These are phyloP conservation scores for Sebastes hubbsi DNA, from an alignment of 2,797 vertebrate genomes.

Conservation along the genomic window DNA sequence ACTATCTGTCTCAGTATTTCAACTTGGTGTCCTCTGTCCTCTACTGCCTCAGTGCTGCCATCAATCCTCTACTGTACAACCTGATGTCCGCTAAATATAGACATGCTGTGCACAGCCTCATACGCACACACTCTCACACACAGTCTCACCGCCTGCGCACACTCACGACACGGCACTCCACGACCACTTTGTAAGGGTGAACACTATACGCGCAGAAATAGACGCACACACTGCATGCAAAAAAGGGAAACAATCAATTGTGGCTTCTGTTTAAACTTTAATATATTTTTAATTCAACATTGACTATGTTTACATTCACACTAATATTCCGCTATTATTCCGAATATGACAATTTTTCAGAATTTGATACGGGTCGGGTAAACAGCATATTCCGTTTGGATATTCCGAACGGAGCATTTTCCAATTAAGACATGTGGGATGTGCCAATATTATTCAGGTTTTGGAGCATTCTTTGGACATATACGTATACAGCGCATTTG, in stretches of 20 bases:
- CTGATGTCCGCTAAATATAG: slow-evolving; percentile 83
- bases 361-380: fast-evolving
- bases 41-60: slow-evolving; percentile 84
- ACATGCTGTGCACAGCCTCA: slow-evolving; percentile 72
- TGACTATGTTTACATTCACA: too few species aligned
- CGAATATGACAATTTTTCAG: not conserved
- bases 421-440: too few species aligned
- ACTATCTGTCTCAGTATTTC: slow-evolving; percentile 84
- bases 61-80: slow-evolving; percentile 86
- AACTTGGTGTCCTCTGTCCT: slow-evolving; percentile 84
- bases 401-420: too few species aligned
- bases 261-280: not conserved
- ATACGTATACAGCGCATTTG: too few species aligned
- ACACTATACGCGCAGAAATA: not conserved
- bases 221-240: not conserved
- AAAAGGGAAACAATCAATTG: not conserved
- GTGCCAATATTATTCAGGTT: too few species aligned
- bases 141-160: slow-evolving; percentile 27
- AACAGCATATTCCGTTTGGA: not conserved
- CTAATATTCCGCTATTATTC: too few species aligned
- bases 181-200: slow-evolving; percentile 53
- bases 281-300: not conserved
- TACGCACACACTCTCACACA: slow-evolving; percentile 42
- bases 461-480: too few species aligned
- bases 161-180: slow-evolving; percentile 36